These are phyloP conservation scores for Lutraria lutraria DNA, from an alignment of 2,888 invertebrate species.

Conservation along the genomic window DNA sequence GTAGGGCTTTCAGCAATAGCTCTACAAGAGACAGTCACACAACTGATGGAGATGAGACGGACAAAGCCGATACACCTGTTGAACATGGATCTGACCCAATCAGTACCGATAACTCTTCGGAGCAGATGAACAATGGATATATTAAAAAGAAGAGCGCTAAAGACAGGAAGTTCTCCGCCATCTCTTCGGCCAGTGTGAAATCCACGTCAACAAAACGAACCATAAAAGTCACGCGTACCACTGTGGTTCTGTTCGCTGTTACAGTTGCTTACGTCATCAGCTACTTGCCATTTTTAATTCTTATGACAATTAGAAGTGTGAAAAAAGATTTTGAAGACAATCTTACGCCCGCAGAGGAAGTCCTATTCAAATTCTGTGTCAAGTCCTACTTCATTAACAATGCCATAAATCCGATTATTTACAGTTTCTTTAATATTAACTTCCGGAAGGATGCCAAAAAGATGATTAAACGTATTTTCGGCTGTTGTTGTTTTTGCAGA, in stretches of 20 bases:
- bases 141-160: constrained; percentile 54
- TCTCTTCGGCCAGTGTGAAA: constrained; percentile 63
- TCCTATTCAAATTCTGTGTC: constrained; percentile 81
- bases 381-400: constrained; percentile 84
- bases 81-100: constrained; percentile 76
- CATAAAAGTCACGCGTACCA: constrained; percentile 81
- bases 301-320: constrained; percentile 80
- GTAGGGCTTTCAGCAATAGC: constrained; percentile 68
- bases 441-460: constrained; percentile 80
- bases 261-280: constrained; percentile 82
- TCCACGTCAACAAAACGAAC: constrained; percentile 60
- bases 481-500: constrained; percentile 72
- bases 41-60: constrained; percentile 53
- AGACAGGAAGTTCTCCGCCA: constrained; percentile 68
- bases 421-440: constrained; percentile 82
- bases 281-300: constrained; percentile 81
- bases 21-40: constrained; percentile 59
- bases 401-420: constrained; percentile 83
- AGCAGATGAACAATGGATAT: constrained; percentile 64
- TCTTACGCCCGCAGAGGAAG: constrained; percentile 76
- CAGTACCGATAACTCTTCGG: constrained; percentile 81
- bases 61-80: constrained; percentile 50
- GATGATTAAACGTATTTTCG: constrained; percentile 69
- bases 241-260: constrained; percentile 82
- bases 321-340: constrained; percentile 79